Evolutionary conservation across 1,140 invertebrate species (phyloP).

Genomic region (Lineus longissimus): DNA sequence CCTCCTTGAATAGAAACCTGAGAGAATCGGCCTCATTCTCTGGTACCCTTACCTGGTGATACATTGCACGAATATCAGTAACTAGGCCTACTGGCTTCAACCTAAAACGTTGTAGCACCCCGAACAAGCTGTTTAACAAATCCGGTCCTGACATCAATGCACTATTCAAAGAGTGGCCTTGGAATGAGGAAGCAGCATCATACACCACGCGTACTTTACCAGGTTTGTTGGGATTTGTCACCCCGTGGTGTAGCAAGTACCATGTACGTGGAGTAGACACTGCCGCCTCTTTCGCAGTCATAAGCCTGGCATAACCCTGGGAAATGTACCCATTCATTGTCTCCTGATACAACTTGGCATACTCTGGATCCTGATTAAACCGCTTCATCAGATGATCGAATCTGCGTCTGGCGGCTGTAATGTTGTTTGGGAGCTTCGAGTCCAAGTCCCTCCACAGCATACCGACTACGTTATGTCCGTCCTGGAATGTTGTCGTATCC

Average conservation of each 20-base stretch:
- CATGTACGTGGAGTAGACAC: not conserved
- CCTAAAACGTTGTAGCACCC: slow-evolving; percentile 26
- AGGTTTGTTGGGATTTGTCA: slow-evolving; percentile 23
- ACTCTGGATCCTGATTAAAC: no score
- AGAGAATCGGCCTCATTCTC: slow-evolving; percentile 15
- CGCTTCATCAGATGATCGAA: no score
- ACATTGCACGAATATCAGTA: slow-evolving; percentile 24
- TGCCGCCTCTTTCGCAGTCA: no score
- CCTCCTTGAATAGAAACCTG: slow-evolving; percentile 20
- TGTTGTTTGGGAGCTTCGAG: no score
- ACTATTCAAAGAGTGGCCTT: slow-evolving; percentile 32
- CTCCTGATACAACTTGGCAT: no score
- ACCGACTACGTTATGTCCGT: no score
- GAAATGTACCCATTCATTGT: no score
- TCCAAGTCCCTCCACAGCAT: no score
- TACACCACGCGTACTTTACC: slow-evolving; percentile 24
- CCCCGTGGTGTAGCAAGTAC: slow-evolving; percentile 26
- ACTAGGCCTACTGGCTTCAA: slow-evolving; percentile 23
- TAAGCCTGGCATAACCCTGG: no score
- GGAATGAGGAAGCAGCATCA: slow-evolving; percentile 20
- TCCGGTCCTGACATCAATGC: slow-evolving; percentile 36
- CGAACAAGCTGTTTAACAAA: slow-evolving; percentile 39
- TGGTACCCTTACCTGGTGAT: slow-evolving; percentile 20
- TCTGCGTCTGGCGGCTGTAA: no score
- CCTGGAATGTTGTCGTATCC: no score